Evolutionary conservation across 1,140 invertebrate species (phyloP), one percentile per base, ranked within the genome.

Genomic region (Sitophilus oryzae): DNA sequence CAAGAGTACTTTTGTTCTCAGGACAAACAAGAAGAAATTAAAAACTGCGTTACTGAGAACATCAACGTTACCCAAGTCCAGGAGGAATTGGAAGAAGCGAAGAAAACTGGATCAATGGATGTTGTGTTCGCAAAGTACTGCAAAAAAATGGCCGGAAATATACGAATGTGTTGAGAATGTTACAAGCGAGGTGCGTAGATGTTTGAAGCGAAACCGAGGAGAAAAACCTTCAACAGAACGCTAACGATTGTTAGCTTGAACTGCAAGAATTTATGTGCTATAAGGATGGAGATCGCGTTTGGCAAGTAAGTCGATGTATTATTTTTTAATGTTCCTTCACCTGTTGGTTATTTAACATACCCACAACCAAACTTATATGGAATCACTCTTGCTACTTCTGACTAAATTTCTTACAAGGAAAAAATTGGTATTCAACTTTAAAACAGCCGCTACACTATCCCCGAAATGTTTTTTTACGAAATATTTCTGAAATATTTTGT

Each of bases 261-360:
- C 62, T 89, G 0, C 63, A 84, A 0, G 76, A 81, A 20, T 91
- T 90, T 61, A 72, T 84, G 14, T 90, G 88, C 63, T 80, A 74
- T 48, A 88, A 87, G 56, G 86, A 88, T 58, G 88, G 88, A 6
- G 86, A 90, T 69, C 79, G 86, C 54, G n/a, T n/a, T 84, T 91
- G 60, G 87, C 87, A 1, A 74, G 85, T 87, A 73, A 77, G 82
- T n/a, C n/a, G n/a, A n/a, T n/a, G n/a, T n/a, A n/a, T n/a, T n/a
- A n/a, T n/a, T n/a, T n/a, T n/a, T n/a, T n/a, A n/a, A n/a, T n/a
- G n/a, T n/a, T n/a, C n/a, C n/a, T n/a, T n/a, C n/a, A n/a, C n/a
- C n/a, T n/a, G n/a, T n/a, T n/a, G n/a, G n/a, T n/a, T n/a, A n/a
- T n/a, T n/a, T n/a, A n/a, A n/a, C n/a, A n/a, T n/a, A n/a, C n/a